Evolutionary conservation across 2,888 invertebrate genomes (phyloP).

Genomic region (Melanophora roralis): DNA sequence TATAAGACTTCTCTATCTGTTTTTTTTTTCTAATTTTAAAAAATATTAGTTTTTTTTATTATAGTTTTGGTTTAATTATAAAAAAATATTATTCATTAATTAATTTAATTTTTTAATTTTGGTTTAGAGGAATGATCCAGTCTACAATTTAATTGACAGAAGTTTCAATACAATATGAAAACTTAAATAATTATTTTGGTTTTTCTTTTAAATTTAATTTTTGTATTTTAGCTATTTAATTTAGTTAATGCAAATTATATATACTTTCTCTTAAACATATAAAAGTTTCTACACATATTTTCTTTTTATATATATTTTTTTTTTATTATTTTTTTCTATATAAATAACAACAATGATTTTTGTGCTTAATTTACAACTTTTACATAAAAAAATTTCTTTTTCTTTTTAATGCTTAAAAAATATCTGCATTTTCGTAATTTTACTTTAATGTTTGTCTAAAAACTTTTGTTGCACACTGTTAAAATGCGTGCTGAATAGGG

Average conservation of each 20-base stretch:
- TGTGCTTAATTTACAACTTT: conserved; percentile 1
- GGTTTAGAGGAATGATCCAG: conserved; percentile 71
- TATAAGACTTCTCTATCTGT: not conserved
- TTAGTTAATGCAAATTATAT: not conserved
- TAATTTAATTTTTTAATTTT: conserved; percentile 41
- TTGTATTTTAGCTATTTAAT: not conserved
- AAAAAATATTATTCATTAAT: conserved; percentile 38
- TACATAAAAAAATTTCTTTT: not conserved
- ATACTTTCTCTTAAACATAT: not conserved
- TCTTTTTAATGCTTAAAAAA: not conserved
- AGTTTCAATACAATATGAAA: conserved; percentile 73
- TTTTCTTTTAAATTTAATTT: not conserved
- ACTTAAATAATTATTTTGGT: not conserved
- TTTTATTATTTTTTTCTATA: conserved; percentile 2
- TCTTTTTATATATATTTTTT: not conserved
- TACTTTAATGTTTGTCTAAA: too few species aligned
- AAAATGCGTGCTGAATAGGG: too few species aligned
- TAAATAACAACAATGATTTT: conserved; percentile 40
- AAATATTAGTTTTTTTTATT: conserved; percentile 15
- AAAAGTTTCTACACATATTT: conserved; percentile 31
- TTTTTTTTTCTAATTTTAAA: not conserved
- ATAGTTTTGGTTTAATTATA: conserved; percentile 27
- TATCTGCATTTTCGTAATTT: not conserved
- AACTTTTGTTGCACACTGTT: too few species aligned
- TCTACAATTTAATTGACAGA: conserved; percentile 78